Evolutionary conservation across 2,113 vertebrate genomes (phyloP).

Genomic region (Nymphicus hollandicus): DNA sequence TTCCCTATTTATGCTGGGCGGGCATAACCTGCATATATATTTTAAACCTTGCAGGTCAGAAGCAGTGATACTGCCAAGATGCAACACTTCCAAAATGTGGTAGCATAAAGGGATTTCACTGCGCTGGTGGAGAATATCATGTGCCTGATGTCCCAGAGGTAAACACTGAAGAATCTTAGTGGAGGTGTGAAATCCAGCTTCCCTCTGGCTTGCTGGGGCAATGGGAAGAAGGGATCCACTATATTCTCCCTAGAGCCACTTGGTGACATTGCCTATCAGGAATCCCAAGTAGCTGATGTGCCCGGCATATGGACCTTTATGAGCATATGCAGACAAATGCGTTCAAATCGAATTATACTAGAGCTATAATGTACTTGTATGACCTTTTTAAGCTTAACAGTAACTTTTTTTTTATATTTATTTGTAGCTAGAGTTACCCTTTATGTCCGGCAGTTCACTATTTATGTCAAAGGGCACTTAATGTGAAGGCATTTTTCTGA

Average conservation of each 20-base stretch:
- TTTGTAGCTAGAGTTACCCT: neutral
- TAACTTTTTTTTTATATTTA: neutral
- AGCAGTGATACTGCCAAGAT: neutral
- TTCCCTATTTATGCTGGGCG: neutral
- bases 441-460: neutral
- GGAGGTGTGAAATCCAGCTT: neutral
- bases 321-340: rapidly evolving
- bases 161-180: neutral
- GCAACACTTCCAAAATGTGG: neutral
- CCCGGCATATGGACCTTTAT: neutral
- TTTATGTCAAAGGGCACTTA: neutral
- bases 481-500: neutral
- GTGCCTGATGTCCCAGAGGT: neutral
- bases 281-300: neutral
- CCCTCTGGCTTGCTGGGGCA: neutral
- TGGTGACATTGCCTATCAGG: neutral
- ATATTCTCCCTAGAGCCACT: neutral
- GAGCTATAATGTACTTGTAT: neutral
- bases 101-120: rapidly evolving
- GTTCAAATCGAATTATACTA: neutral
- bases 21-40: neutral
- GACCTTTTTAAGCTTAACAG: neutral
- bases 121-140: neutral
- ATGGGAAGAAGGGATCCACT: neutral
- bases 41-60: neutral